These are phyloP conservation scores for Micromys minutus DNA, from an alignment of 2,113 vertebrate species.

Conservation along the genomic window DNA sequence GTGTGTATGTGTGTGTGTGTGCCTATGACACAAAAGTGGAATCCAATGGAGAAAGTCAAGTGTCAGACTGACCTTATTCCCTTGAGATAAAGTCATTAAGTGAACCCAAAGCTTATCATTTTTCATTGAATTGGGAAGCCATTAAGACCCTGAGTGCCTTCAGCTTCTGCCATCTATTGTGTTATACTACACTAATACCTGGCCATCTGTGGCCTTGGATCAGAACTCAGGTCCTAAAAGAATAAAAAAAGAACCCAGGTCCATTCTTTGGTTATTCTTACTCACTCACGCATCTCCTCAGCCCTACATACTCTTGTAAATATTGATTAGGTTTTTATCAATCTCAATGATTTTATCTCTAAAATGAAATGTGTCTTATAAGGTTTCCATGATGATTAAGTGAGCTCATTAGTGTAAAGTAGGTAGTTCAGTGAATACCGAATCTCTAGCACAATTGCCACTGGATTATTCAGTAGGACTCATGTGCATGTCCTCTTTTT, in stretches of 20 bases:
- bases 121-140: not conserved
- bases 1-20: not conserved
- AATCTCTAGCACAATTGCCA: not conserved
- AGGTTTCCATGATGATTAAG: not conserved
- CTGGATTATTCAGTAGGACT: not conserved
- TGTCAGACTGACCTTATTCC: not conserved
- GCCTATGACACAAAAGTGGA: not conserved
- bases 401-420: not conserved
- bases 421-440: not conserved
- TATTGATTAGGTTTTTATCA: not conserved
- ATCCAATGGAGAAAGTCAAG: not conserved
- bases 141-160: not conserved
- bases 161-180: not conserved
- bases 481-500: not conserved
- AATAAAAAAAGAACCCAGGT: no score
- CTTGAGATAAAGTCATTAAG: not conserved
- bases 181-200: not conserved
- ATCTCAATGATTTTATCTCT: not conserved
- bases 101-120: not conserved
- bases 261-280: not conserved
- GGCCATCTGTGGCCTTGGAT: no score
- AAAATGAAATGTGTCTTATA: not conserved
- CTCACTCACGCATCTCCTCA: not conserved
- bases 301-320: not conserved
- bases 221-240: not conserved